phyloP scores from a whole-genome alignment of 2,113 vertebrate species.

The Fregata magnificens region DNA sequence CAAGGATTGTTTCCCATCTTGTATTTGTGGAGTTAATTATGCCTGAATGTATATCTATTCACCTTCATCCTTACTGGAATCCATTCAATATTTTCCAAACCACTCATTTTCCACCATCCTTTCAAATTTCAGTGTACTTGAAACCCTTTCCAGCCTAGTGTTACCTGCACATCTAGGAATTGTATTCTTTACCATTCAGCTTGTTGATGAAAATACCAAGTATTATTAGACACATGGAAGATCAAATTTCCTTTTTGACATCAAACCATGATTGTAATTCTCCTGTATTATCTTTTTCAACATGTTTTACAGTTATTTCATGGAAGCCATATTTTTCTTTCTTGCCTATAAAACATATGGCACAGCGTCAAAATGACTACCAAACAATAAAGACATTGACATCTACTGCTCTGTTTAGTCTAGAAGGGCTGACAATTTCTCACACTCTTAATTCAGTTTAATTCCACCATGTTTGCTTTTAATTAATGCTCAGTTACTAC shows the following conservation, averaged over 20 bases:
- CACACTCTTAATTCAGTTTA: background rate
- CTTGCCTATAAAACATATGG: background rate
- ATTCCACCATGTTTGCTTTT: background rate
- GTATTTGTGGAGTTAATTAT: background rate
- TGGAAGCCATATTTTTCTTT: background rate
- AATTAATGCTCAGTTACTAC: background rate
- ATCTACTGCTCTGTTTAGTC: background rate
- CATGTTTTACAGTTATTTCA: background rate
- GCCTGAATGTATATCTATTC: background rate
- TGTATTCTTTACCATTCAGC: background rate
- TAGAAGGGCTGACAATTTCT: background rate
- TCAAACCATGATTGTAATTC: background rate
- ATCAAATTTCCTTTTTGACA: background rate
- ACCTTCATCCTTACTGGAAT: background rate
- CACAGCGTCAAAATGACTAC: background rate
- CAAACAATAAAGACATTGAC: background rate
- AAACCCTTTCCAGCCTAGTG: background rate
- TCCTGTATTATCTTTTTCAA: background rate
- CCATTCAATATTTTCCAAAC: background rate
- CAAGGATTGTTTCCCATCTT: background rate
- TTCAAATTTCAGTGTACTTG: background rate
- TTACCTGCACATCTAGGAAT: background rate
- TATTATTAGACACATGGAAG: background rate
- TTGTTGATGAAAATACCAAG: background rate
- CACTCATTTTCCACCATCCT: background rate